Evolutionary conservation across 2,113 vertebrate genomes (phyloP).

Genomic region (Peromyscus polionotus): DNA sequence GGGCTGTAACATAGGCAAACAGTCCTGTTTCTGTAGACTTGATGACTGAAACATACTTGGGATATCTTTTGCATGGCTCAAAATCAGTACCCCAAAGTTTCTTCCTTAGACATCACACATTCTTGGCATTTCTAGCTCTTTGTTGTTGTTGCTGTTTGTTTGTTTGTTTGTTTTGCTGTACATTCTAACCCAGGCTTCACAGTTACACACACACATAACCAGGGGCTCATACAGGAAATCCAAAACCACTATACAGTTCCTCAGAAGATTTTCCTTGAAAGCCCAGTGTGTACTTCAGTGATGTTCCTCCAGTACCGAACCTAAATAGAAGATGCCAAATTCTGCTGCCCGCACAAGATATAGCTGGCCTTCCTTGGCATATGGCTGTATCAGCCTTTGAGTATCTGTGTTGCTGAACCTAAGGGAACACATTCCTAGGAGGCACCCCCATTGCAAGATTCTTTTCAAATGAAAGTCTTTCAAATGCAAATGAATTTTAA

Average conservation of each 20-base stretch:
- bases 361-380: background rate
- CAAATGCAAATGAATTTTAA: background rate
- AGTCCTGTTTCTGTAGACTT: background rate
- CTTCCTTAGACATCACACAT: background rate
- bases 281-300: too few relatives aligned
- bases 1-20: background rate
- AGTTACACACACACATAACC: background rate
- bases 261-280: background rate
- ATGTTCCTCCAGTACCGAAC: fast-evolving
- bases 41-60: too few relatives aligned
- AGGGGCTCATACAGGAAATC: background rate
- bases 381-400: background rate
- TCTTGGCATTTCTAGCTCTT: background rate
- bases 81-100: background rate
- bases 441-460: background rate
- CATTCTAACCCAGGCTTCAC: background rate
- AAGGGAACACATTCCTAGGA: background rate
- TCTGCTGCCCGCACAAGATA: background rate
- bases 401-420: too few relatives aligned
- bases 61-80: background rate
- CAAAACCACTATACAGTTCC: background rate
- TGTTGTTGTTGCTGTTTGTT: too few relatives aligned
- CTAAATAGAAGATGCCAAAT: background rate
- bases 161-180: background rate
- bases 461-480: background rate